Percentiles rank a stretch among this genome's conserved stretches.
Conservation (phyloP, 2,797 vertebrate species). For the Prunella strophiata region DNA sequence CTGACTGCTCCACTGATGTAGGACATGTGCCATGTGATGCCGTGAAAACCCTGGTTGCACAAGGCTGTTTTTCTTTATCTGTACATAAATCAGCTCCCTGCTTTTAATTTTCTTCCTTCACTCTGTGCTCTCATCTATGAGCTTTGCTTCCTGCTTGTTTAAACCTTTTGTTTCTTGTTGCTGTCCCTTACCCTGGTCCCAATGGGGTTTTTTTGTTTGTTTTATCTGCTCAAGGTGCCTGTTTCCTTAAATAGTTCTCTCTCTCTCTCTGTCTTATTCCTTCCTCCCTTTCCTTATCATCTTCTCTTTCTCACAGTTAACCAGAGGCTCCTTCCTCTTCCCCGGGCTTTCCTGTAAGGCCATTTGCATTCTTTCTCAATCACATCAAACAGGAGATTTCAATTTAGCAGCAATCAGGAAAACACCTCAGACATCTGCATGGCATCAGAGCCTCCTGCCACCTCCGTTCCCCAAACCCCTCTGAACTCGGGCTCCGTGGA, state of each 20-base stretch:
- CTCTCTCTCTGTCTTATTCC: neutral
- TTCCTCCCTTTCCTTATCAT: neutral
- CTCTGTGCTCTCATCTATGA: neutral
- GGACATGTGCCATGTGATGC: neutral
- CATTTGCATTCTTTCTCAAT: constrained; percentile 22
- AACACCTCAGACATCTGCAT: neutral
- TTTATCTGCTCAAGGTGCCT: neutral
- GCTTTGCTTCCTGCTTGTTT: neutral
- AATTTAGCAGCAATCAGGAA: constrained; percentile 28
- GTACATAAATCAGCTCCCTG: neutral
- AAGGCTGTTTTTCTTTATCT: neutral
- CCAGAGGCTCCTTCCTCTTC: neutral
- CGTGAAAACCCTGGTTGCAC: neutral
- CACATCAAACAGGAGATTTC: constrained; percentile 34
- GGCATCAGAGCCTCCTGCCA: neutral
- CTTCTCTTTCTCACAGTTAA: neutral
- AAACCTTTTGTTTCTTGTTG: neutral
- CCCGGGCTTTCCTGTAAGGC: neutral
- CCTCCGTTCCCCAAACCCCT: neutral
- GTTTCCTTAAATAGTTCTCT: neutral
- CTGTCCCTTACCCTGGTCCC: neutral
- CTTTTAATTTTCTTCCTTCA: neutral
- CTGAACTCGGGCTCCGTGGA: neutral
- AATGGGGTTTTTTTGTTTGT: neutral
- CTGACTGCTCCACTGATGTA: neutral